Conservation (phyloP, 2,888 invertebrate genomes). For the Brachycybe producta region DNA sequence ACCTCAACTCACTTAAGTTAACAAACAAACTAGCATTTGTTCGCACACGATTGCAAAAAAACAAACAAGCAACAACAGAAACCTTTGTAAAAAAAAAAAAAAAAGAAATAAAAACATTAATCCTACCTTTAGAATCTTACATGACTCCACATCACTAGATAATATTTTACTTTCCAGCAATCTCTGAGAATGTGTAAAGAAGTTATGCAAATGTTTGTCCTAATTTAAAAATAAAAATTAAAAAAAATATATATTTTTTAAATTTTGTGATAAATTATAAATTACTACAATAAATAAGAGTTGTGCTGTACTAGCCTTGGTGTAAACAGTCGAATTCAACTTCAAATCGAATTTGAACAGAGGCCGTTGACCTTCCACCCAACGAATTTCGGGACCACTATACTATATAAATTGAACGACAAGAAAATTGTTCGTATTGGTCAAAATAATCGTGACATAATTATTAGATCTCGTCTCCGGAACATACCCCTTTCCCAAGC, state of each 20-base stretch:
- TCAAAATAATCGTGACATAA: no score
- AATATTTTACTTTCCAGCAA: conserved; percentile 48
- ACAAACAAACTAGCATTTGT: no score
- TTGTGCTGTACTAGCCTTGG: conserved; percentile 38
- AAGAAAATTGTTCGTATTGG: no score
- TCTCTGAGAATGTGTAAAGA: conserved; percentile 73
- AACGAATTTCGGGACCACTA: conserved; percentile 77
- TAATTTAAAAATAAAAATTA: conserved; percentile 27
- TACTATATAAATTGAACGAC: conserved; percentile 45
- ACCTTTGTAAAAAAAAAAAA: no score
- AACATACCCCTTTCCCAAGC: conserved; percentile 78
- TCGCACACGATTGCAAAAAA: no score
- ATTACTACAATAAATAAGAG: conserved; percentile 8
- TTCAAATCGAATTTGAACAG: conserved; percentile 72
- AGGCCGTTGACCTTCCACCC: conserved; percentile 84
- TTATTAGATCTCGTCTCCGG: no score
- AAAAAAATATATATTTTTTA: conserved; percentile 2
- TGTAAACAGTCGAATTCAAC: conserved; percentile 78
- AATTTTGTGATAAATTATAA: conserved; percentile 3
- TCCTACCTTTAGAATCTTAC: conserved; percentile 39
- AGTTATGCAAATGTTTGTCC: conserved; percentile 73
- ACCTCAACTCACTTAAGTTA: no score
- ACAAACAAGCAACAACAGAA: no score
- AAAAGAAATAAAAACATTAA: no score
- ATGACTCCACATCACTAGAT: conserved; percentile 54